A percentile compares a stretch with the other conserved stretches of the same genome.
Evolutionary conservation across 2,797 vertebrate species (phyloP).

Genomic region (Lerista edwardsae): DNA sequence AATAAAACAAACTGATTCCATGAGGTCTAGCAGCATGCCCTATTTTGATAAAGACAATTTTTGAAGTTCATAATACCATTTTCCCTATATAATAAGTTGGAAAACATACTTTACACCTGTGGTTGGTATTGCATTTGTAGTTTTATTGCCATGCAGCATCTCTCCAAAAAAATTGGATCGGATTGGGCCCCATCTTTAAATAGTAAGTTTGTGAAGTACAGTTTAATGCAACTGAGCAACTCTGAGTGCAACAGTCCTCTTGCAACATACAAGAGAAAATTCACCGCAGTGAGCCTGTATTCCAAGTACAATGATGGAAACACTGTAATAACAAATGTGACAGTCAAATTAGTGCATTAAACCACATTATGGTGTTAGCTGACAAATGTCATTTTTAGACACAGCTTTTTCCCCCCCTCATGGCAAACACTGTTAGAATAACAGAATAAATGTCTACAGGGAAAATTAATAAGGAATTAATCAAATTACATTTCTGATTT

Average conservation of each 20-base stretch:
- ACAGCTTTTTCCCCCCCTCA: background rate
- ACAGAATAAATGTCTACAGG: too few species aligned
- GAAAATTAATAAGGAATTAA: conserved; percentile 7
- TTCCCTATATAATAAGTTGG: background rate
- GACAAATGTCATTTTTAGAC: conserved; percentile 1
- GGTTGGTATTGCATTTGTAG: background rate
- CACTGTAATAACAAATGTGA: conserved; percentile 1
- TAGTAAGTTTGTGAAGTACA: background rate
- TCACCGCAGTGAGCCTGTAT: conserved; percentile 5
- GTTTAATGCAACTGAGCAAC: background rate
- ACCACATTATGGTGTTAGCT: background rate
- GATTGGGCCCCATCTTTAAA: too few species aligned
- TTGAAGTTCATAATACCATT: background rate
- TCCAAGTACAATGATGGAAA: conserved; percentile 7
- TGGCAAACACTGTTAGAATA: conserved; percentile 7
- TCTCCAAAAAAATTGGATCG: background rate
- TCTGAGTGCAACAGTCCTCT: conserved; percentile 2
- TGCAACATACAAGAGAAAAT: background rate
- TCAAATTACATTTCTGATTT: background rate
- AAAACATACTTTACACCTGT: background rate
- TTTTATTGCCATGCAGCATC: background rate
- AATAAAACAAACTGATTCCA: background rate
- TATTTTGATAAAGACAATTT: background rate
- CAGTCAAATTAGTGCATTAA: conserved; percentile 19
- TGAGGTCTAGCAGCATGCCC: background rate